A percentile compares a stretch with the other conserved stretches of the same genome.
phyloP scores from a whole-genome alignment of 30 jellyfish, hydroid and myxozoan species.

The Pelagia noctiluca region DNA sequence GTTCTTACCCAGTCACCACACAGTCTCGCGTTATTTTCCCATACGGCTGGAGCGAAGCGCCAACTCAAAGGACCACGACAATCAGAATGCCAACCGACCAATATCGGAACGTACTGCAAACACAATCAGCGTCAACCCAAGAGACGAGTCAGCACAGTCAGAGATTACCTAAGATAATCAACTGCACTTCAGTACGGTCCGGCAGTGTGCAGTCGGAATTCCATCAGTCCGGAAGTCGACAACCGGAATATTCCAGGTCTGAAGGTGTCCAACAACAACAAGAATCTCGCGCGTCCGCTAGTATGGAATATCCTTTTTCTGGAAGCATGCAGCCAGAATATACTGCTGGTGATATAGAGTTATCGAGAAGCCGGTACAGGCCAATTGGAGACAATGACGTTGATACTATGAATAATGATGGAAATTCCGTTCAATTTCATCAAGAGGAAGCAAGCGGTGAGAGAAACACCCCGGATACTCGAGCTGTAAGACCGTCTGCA shows the following conservation, averaged over 20 bases:
- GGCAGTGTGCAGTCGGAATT: slow-evolving; percentile 18
- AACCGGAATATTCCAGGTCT: too few relatives aligned
- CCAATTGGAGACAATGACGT: too few relatives aligned
- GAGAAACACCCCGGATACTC: neutral
- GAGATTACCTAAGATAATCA: slow-evolving; percentile 48
- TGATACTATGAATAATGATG: too few relatives aligned
- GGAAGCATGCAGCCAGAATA: too few relatives aligned
- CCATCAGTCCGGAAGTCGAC: too few relatives aligned
- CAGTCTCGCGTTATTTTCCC: slow-evolving; percentile 75
- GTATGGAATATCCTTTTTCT: slow-evolving; percentile 27
- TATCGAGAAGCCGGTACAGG: too few relatives aligned
- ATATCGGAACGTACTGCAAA: slow-evolving; percentile 32
- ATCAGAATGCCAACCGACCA: slow-evolving; percentile 48
- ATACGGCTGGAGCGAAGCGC: slow-evolving; percentile 72
- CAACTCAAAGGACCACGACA: slow-evolving; percentile 10
- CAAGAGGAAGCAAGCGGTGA: neutral
- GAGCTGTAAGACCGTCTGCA: neutral
- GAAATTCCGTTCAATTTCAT: neutral
- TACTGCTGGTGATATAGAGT: too few relatives aligned
- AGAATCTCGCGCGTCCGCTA: slow-evolving; percentile 25
- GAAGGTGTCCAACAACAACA: too few relatives aligned
- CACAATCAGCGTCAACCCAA: slow-evolving; percentile 15
- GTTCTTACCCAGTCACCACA: slow-evolving; percentile 56
- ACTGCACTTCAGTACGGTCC: slow-evolving; percentile 52
- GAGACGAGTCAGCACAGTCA: slow-evolving; percentile 26